phyloP scores from a whole-genome alignment of 2,113 vertebrate genomes.

The Pteropus alecto region DNA sequence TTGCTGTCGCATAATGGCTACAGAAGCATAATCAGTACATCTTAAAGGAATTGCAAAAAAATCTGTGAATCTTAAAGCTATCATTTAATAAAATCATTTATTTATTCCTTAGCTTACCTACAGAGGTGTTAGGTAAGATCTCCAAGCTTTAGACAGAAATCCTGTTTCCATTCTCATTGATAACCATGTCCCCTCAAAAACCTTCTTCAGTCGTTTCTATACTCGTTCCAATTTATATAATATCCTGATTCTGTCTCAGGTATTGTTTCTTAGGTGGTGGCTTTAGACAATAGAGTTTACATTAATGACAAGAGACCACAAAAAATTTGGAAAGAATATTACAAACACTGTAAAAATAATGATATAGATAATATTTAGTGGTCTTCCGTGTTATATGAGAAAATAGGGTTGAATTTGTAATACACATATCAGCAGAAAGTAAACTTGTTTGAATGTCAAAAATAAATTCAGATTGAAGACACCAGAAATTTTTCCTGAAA shows the following conservation, averaged over 20 bases:
- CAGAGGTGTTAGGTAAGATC: background rate
- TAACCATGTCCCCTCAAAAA: background rate
- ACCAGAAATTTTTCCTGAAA: background rate
- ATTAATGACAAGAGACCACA: background rate
- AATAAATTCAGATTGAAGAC: background rate
- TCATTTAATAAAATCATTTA: background rate
- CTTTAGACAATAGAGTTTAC: background rate
- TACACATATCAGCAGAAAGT: background rate
- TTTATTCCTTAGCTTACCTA: background rate
- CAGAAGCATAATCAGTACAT: slow-evolving; percentile 43
- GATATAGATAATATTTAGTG: background rate
- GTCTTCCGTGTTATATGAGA: background rate
- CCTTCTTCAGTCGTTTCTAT: background rate
- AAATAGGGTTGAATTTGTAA: background rate
- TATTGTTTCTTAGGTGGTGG: background rate
- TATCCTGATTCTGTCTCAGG: background rate
- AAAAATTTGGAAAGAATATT: background rate
- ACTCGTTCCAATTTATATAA: background rate
- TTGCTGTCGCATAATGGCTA: slow-evolving; percentile 27
- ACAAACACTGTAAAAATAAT: background rate
- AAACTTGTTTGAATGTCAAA: background rate
- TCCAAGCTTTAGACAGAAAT: background rate
- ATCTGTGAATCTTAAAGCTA: background rate
- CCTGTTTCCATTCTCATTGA: background rate
- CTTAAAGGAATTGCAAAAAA: background rate